Conservation (phyloP, 2,888 invertebrate species). For the Philaethria dido region DNA sequence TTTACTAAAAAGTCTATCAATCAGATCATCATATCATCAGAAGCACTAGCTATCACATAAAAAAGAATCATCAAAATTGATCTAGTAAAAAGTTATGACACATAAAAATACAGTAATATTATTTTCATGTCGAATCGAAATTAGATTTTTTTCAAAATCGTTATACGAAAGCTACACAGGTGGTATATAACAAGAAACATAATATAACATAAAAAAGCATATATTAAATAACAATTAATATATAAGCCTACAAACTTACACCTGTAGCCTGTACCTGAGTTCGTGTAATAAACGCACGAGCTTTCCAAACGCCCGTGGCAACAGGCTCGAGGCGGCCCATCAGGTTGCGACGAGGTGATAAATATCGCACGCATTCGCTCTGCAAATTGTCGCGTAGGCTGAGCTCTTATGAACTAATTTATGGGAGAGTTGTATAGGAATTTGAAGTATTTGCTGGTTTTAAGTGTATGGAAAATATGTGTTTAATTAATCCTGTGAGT, state of each 20-base stretch:
- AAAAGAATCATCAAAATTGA: too few relatives aligned
- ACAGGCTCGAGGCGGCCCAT: conserved; percentile 48
- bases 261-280: neutral
- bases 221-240: neutral
- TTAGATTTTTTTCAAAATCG: too few relatives aligned
- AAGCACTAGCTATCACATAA: too few relatives aligned
- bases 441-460: neutral
- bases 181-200: too few relatives aligned
- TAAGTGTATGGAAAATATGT: neutral
- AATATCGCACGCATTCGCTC: conserved; percentile 52
- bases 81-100: too few relatives aligned
- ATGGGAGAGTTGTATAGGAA: neutral
- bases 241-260: neutral
- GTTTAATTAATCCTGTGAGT: neutral
- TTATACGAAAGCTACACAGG: too few relatives aligned
- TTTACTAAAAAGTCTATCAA: too few relatives aligned
- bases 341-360: conserved; percentile 64
- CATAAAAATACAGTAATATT: too few relatives aligned
- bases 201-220: neutral
- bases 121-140: too few relatives aligned
- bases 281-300: conserved; percentile 5
- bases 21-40: too few relatives aligned
- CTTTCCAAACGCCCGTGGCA: conserved; percentile 39
- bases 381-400: conserved; percentile 55
- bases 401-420: neutral